Evolutionary conservation across 2,797 vertebrate genomes (phyloP), one percentile per base, ranked within the genome.

Genomic region (Tenualosa ilisha): DNA sequence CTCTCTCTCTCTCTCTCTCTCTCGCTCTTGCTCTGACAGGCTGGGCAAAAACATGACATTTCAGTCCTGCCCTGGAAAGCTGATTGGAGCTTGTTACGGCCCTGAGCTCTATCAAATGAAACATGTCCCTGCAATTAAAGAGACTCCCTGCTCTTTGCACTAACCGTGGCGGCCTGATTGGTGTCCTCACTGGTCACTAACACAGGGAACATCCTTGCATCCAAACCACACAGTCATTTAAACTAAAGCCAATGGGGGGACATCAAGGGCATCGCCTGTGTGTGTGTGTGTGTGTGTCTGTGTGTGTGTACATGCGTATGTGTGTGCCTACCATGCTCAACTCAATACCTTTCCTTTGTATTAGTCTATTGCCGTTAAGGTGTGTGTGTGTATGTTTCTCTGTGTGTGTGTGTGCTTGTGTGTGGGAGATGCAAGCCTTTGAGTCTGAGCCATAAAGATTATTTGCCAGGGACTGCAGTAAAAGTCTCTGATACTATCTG

Each of bases 401-500:
- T 68, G 81, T 31, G 43, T 37, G 81, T 11, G 49, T 49, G 11
- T 53, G 46, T 82, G 81, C 49, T 17, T 82, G 81, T 82, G 54
- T 37, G 82, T 24, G 56, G n/a, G 40, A 13, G 59, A 65, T 61
- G 31, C 53, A 83, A 22, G 20, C 72, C 72, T 79, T 6, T 79
- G 72, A 79, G 40, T 46, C 37, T 46, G 72, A 79, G 72, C 90
- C 89, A 88, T 90, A 90, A 90, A 88, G 89, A 91, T 91, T 90
- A 89, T 90, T 90, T 91, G 82, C 88, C 87, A 86, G 84, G 84
- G 85, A 88, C 91, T 87, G 91, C 84, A 88, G 88, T 91, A 86
- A 89, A 91, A 90, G 88, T 88, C 87, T 85, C 83, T 82, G 91
- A 91, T 93, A 91, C 81, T 84, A 90, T 93, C 92, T 91, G 88